Evolutionary conservation across 2,797 vertebrate genomes (phyloP).

Genomic region (Hypotaenidia okinawae): DNA sequence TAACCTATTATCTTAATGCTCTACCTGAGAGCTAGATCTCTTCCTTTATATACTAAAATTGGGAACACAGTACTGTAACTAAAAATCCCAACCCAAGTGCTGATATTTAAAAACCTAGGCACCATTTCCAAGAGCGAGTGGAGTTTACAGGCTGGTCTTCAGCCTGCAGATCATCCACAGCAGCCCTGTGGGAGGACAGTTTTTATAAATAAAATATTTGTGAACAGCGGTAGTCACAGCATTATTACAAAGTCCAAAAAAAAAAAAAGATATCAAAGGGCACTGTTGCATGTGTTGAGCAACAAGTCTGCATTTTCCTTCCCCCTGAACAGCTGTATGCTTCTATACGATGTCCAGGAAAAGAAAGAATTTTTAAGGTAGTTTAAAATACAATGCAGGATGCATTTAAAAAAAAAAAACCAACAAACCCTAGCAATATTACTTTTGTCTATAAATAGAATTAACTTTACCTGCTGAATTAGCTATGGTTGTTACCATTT

Average conservation of each 20-base stretch:
- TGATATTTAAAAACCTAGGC: conserved; percentile 46
- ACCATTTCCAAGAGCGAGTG: conserved; percentile 48
- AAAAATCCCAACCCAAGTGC: conserved; percentile 27
- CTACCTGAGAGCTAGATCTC: neutral
- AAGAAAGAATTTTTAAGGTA: neutral
- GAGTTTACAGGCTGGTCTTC: conserved; percentile 60
- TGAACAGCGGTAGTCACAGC: conserved; percentile 76
- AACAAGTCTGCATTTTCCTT: conserved; percentile 24
- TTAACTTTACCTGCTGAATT: neutral
- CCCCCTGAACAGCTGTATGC: neutral
- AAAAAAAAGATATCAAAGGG: conserved; percentile 75
- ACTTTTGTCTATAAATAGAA: neutral
- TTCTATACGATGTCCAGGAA: neutral
- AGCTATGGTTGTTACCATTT: neutral
- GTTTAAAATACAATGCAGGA: neutral
- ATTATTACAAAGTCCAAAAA: conserved; percentile 74
- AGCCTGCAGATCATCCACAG: conserved; percentile 70
- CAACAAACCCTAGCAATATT: neutral
- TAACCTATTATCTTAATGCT: neutral
- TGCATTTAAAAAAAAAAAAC: neutral
- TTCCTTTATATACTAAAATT: neutral
- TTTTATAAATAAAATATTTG: conserved; percentile 83
- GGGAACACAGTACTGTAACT: neutral
- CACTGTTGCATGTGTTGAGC: conserved; percentile 44
- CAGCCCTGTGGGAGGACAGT: conserved; percentile 68